Percentiles rank a stretch among this genome's conserved stretches.
phyloP scores from a whole-genome alignment of 2,888 invertebrate species.

The Tethea ocularis region DNA sequence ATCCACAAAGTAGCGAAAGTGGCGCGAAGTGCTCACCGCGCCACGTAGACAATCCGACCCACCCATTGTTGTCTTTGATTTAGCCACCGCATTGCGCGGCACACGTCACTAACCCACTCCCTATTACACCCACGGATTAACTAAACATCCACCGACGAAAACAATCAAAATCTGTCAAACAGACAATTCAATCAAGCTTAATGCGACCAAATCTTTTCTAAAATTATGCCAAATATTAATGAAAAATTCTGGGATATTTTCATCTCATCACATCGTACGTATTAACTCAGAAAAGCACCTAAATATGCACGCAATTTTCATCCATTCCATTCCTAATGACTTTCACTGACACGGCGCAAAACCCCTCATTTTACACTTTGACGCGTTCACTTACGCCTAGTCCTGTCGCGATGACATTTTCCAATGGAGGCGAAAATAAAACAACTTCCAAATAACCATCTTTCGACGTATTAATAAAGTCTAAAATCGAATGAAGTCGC shows the following conservation, averaged over 20 bases:
- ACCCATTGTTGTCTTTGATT: conserved; percentile 76
- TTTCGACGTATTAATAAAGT: conserved; percentile 53
- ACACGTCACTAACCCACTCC: conserved; percentile 26
- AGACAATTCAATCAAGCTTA: background rate
- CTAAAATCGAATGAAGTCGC: conserved; percentile 46
- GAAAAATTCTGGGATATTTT: conserved; percentile 63
- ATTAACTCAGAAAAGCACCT: conserved; percentile 73
- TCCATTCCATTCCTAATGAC: conserved; percentile 83
- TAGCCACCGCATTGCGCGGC: conserved; percentile 49
- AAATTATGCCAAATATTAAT: conserved; percentile 25
- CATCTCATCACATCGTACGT: conserved; percentile 73
- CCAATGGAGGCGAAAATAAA: conserved; percentile 66
- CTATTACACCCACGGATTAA: conserved; percentile 17
- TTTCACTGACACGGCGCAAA: conserved; percentile 81
- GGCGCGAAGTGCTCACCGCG: conserved; percentile 69
- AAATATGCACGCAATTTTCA: conserved; percentile 82
- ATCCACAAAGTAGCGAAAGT: conserved; percentile 77
- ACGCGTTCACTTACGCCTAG: conserved; percentile 81
- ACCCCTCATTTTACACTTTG: conserved; percentile 84
- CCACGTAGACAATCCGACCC: conserved; percentile 66
- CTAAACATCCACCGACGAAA: conserved; percentile 5
- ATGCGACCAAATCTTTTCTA: background rate
- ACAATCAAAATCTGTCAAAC: background rate
- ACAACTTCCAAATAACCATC: conserved; percentile 42
- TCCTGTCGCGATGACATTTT: conserved; percentile 78